Evolutionary conservation across 2,113 vertebrate species (phyloP), one percentile per base, ranked within the genome.

Genomic region (Diadophis punctatus): DNA sequence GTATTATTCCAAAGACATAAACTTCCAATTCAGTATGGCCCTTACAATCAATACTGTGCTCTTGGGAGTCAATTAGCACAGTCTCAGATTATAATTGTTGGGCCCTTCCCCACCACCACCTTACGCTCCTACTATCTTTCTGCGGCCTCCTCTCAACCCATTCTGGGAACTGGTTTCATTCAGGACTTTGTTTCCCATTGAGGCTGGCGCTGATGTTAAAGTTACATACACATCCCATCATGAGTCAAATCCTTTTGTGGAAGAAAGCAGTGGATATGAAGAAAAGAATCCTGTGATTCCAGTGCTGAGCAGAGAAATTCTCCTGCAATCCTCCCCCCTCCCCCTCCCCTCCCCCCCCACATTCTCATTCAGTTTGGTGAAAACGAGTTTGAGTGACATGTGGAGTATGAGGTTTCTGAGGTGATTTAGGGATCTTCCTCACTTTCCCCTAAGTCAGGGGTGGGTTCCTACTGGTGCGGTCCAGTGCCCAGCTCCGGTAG

Each of bases 31-130:
- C 90, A 92, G 12, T 39, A 27, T 27, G 8, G 58, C 27, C 49
- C 0, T 46, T 63, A 49, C 51, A 43, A 51, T 2, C 1, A 1
- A 23, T 39, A 9, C 3, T 5, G 16, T 48, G 63, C 63, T 49
- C 90, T 5, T 51, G 60, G 68, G 25, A 93, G 0, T n/a, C 27
- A 93, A 94, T 94, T 80, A 63, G 46, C 95, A 27, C 14, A 3
- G 12, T 25, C 55, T 86, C 49, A 25, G 0, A 63, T 87, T 22
- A 86, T 12, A 27, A 80, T 3, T 34, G 6, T 20, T 27, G 27
- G 55, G 58, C 0, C 87, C 34, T 7, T 4, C 0, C 0, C 8
- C 43, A 4, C 14, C 86, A 43, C 23, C 10, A 27, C 2, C 2
- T 3, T 39, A 25, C 2, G 23, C 53, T 10, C 23, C 63, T 68